Conservation (phyloP, 2,888 invertebrate genomes). For the Orthosia incerta region DNA sequence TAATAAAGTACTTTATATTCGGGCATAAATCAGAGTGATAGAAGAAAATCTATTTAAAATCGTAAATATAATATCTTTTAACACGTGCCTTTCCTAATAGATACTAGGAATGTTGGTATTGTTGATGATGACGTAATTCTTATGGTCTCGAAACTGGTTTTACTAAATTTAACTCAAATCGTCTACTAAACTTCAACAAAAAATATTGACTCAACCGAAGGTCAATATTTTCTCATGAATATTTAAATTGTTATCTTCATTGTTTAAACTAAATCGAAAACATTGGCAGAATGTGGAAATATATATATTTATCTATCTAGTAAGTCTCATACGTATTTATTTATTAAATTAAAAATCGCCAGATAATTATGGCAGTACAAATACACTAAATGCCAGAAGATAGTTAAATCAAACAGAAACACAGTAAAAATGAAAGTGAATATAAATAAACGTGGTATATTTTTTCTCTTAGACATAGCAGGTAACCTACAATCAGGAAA, state of each 20-base stretch:
- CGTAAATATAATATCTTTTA: neutral
- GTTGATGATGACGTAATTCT: constrained; percentile 11
- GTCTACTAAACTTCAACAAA: constrained; percentile 16
- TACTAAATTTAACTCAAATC: constrained; percentile 23
- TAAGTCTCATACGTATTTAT: neutral
- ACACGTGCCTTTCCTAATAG: neutral
- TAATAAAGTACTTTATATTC: no score
- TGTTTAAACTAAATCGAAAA: constrained; percentile 45
- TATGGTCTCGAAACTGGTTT: constrained; percentile 24
- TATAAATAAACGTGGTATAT: no score
- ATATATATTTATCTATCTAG: neutral
- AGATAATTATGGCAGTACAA: no score
- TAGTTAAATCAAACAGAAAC: no score
- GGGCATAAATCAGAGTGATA: no score
- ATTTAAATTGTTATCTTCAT: constrained; percentile 42
- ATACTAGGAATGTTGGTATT: neutral
- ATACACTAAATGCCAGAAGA: no score
- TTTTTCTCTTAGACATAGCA: no score
- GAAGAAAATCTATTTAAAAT: neutral
- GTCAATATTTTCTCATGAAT: constrained; percentile 52
- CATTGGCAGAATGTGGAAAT: neutral
- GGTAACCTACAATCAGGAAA: no score
- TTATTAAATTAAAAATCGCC: no score
- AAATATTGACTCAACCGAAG: constrained; percentile 42
- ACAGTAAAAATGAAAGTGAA: no score